Evolutionary conservation across 2,113 vertebrate genomes (phyloP), one percentile per base, ranked within the genome.

Genomic region (Epinephelus cyanopodus): DNA sequence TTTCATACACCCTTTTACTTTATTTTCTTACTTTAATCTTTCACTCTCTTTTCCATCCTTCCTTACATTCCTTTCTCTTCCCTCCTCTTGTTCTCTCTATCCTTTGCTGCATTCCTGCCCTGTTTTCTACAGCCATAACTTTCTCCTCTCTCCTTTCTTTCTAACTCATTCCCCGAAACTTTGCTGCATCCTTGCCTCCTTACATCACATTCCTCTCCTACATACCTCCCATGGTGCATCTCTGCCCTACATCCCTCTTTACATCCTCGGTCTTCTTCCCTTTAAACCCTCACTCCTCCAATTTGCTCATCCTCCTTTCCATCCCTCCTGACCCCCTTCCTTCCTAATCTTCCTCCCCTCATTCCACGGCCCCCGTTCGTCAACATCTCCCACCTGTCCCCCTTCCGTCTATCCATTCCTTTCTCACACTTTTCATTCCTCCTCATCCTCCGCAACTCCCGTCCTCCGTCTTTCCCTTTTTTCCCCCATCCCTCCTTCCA

Each of bases 401-500:
- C 62, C 27, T 53, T 45, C 37, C 9, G 13, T 61, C 45, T 6
- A 18, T 54, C 23, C 8, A 11, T 29, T n/a, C 63, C 25, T 19
- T 18, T n/a, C 37, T 74, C 57, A 33, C 27, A n/a, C 27, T 53
- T 63, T 74, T 62, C 18, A 3, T 25, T 47, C 25, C 33, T 57
- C 29, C 71, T 56, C 66, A 70, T 23, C 39, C 37, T 66, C 48
- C 10, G 23, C 42, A 58, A 5, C 33, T 58, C 37, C 17, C 3
- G 1, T 67, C 29, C 52, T 48, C 79, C 57, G 17, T 74, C 62
- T 64, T 33, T 66, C 23, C 58, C 39, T 53, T 81, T 67, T 77
- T 70, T 67, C 42, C 73, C 73, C 60, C 61, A 78, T 88, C 79
- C 65, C 52, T 87, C 86, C 63, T 79, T 90, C 67, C 76, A 74